phyloP scores from a whole-genome alignment of 2,888 invertebrate species.

The Actias luna region DNA sequence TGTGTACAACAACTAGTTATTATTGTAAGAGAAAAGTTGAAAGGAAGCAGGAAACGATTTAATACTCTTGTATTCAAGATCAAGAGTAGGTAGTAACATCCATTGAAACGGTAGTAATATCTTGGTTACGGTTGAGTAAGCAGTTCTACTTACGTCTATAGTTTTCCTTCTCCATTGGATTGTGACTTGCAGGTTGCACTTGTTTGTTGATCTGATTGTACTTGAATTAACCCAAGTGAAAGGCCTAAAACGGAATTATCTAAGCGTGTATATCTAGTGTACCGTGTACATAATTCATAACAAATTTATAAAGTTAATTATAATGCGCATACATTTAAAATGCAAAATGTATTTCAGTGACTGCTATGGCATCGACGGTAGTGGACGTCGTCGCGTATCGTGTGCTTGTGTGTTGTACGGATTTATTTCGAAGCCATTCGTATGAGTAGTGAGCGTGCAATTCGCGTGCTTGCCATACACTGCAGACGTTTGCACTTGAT shows the following conservation, averaged over 20 bases:
- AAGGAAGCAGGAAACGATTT: neutral
- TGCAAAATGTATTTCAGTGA: constrained; percentile 45
- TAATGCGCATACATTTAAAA: constrained; percentile 5
- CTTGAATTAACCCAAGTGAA: constrained; percentile 14
- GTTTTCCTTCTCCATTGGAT: constrained; percentile 9
- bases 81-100: neutral
- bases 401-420: constrained; percentile 38
- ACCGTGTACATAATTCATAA: constrained; percentile 5
- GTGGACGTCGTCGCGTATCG: constrained; percentile 49
- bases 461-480: constrained; percentile 58
- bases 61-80: neutral
- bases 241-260: constrained; percentile 11
- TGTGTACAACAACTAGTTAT: neutral
- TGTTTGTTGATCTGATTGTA: constrained; percentile 5
- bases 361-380: constrained; percentile 61
- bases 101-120: constrained; percentile 8
- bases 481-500: constrained; percentile 69
- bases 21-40: neutral
- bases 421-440: constrained; percentile 44
- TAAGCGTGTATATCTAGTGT: neutral
- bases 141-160: neutral
- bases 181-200: neutral
- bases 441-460: constrained; percentile 50
- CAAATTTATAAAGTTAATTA: neutral
- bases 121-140: constrained; percentile 7